Base-by-base conservation (phyloP, 2,888 invertebrate species). In the Mesorhabditis spiculigera region DNA sequence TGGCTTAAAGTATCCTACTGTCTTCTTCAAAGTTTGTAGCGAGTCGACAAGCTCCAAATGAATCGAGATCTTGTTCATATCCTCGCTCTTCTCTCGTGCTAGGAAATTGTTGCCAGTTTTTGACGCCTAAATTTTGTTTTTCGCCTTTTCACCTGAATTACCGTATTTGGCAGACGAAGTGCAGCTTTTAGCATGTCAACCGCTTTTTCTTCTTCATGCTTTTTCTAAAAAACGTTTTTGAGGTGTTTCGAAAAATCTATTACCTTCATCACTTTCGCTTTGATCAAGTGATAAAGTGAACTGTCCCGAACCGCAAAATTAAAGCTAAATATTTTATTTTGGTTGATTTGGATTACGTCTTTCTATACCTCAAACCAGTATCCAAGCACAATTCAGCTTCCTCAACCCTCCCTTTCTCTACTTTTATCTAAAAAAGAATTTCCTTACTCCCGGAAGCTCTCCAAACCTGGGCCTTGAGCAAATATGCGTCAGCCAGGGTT, bases 301-400 rank as follows among this genome's bases (percentile, higher is more conserved):
- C 93, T 92, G 73, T 95, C 94, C 76, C 95, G 89, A 0, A 96
- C 91, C 87, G 93, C 91, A 86, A 97, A 95, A 87, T 95, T 93
- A 84, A 93, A 92, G 84, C 94, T 94, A 50, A 50, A 50, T 13
- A 2, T 50, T n/a, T 50, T 1, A 50, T 50, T 50, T 50, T 50
- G n/a, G n/a, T n/a, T n/a, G n/a, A n/a, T n/a, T n/a, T n/a, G n/a
- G n/a, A 88, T 70, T 93, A 94, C 76, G 92, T 13, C 13, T 90
- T 91, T 91, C 86, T 94, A 50, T 10, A 50, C 58, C 58, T 93
- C 10, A 92, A 90, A 0, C 95, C 95, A 84, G 80, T 84, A 41
- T 69, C 72, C 5, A 81, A 69, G 4, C 72, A 71, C 41, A 67
- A 64, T 28, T 80, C 79, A 1, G 78, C 78, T 10, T 81, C 79